Conservation (phyloP, 1,140 invertebrate genomes). For the Calephelis nemesis region DNA sequence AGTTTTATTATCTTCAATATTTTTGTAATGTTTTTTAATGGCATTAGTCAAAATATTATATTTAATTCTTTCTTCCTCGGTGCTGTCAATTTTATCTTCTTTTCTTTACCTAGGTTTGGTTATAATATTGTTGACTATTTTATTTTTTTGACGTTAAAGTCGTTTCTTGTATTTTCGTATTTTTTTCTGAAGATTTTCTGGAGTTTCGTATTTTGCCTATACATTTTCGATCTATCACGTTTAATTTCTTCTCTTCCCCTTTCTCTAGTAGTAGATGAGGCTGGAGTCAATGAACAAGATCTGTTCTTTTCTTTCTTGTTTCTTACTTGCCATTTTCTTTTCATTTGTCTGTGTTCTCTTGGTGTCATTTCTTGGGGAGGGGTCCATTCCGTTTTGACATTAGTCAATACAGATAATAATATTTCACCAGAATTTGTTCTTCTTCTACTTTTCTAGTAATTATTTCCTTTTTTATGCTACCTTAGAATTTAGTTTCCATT, state of each 20-base stretch:
- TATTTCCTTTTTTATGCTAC: no score
- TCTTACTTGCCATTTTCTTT: constrained; percentile 17
- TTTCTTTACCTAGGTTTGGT: not conserved
- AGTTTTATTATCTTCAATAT: not conserved
- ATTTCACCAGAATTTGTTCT: no score
- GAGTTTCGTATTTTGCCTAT: not conserved
- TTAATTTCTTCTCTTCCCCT: constrained; percentile 1
- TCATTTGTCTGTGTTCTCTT: constrained; percentile 10
- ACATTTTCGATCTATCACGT: constrained; percentile 1
- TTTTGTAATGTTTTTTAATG: not conserved
- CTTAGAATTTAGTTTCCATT: no score
- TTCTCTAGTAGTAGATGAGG: not conserved
- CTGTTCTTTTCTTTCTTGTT: constrained; percentile 17
- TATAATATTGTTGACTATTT: no score
- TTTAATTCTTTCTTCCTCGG: not conserved
- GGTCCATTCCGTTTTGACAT: no score
- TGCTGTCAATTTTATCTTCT: not conserved
- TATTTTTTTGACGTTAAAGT: not conserved
- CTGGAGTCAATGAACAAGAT: not conserved
- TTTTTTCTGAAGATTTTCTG: not conserved
- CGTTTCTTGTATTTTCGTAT: not conserved
- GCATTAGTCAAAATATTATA: not conserved
- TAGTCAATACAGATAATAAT: no score
- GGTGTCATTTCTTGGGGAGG: constrained; percentile 16
- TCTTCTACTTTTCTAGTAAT: no score